Evolutionary conservation across 2,797 vertebrate species (phyloP).

Genomic region (Poecilia wingei): DNA sequence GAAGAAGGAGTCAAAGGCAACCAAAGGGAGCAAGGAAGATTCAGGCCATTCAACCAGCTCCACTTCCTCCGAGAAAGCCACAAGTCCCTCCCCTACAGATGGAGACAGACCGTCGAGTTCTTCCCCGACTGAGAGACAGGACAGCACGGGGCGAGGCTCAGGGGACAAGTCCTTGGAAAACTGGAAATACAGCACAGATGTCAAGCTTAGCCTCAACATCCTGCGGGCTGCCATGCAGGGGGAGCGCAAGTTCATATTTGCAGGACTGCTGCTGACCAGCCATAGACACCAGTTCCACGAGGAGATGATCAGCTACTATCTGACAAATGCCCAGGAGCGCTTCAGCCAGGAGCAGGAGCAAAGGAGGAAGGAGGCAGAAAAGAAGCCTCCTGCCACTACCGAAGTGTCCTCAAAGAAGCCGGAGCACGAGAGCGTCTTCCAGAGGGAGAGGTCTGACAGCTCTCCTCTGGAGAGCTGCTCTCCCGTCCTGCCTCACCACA

Average conservation of each 20-base stretch:
- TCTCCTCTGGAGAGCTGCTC: slow-evolving; percentile 91
- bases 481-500: slow-evolving; percentile 88
- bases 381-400: slow-evolving; percentile 73
- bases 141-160: slow-evolving; percentile 77
- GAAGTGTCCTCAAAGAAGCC: slow-evolving; percentile 85
- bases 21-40: slow-evolving; percentile 92
- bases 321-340: slow-evolving; percentile 96
- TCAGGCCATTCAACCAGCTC: slow-evolving; percentile 90
- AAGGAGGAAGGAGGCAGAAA: slow-evolving; percentile 89
- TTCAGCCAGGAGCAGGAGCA: slow-evolving; percentile 98
- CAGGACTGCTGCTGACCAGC: slow-evolving; percentile 95
- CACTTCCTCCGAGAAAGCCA: slow-evolving; percentile 93
- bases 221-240: slow-evolving; percentile 98
- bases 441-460: slow-evolving; percentile 86
- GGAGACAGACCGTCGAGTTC: slow-evolving; percentile 85
- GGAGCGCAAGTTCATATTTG: slow-evolving; percentile 98
- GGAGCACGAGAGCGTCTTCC: slow-evolving; percentile 84
- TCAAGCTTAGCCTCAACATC: slow-evolving; percentile 98
- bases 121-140: slow-evolving; percentile 83
- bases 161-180: slow-evolving; percentile 87
- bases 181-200: slow-evolving; percentile 99
- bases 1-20: slow-evolving; percentile 88
- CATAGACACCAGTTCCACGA: slow-evolving; percentile 98
- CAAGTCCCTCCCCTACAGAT: slow-evolving; percentile 93
- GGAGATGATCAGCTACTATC: slow-evolving; percentile 98